These are phyloP conservation scores for Colossoma macropomum DNA, from an alignment of 2,113 vertebrate species.

Conservation along the genomic window DNA sequence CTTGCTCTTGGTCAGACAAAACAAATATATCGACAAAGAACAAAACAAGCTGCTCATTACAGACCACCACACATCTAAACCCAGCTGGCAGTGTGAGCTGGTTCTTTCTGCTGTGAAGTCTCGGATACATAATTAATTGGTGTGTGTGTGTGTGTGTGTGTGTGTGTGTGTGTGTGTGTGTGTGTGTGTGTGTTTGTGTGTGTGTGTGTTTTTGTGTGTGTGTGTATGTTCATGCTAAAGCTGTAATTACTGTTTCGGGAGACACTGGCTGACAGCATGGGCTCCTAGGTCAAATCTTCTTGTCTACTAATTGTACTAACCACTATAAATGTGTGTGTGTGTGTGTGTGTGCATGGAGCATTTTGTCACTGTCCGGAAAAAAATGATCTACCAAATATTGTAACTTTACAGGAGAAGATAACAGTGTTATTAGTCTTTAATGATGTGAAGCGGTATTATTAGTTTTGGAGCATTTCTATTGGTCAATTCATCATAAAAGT, in stretches of 20 bases:
- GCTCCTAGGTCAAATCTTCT: constrained; percentile 41
- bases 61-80: neutral
- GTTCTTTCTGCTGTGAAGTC: constrained; percentile 35
- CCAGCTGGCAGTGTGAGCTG: constrained; percentile 8
- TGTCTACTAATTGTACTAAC: constrained; percentile 27
- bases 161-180: constrained; percentile 16
- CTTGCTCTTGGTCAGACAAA: constrained; percentile 32
- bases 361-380: too few species aligned
- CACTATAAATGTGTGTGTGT: constrained; percentile 35
- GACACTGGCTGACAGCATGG: constrained; percentile 25
- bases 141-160: constrained; percentile 46
- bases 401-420: too few species aligned
- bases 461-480: too few species aligned
- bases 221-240: neutral
- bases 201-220: neutral
- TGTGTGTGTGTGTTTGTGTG: constrained; percentile 6
- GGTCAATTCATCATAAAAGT: too few species aligned
- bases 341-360: constrained; percentile 25
- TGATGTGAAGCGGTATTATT: too few species aligned
- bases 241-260: constrained; percentile 36
- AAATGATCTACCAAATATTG: too few species aligned
- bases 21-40: constrained; percentile 37
- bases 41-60: constrained; percentile 43
- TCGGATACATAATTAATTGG: constrained; percentile 57
- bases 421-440: too few species aligned